Evolutionary conservation across 2,797 vertebrate genomes (phyloP), one percentile per base, ranked within the genome.

Genomic region (Schizothorax lantsangensis): DNA sequence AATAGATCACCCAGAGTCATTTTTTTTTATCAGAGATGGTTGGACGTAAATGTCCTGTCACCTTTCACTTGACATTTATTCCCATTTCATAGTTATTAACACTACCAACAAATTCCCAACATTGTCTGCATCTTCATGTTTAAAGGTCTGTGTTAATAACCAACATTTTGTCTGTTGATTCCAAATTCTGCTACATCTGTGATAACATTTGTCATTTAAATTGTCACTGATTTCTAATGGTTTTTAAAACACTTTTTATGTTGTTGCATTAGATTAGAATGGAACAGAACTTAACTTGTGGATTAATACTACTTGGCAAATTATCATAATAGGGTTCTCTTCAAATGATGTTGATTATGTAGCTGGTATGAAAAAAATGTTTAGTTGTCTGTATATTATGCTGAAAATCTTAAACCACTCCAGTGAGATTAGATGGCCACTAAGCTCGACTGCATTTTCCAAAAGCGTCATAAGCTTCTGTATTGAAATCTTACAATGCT

Each of bases 1-100:
- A 68, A 68, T 69, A 19, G n/a, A 69, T 84, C 82, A 84, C 86
- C 84, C 84, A 88, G 72, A 86, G 86, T 89, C 81, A 91, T 90
- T 88, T 85, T 52, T 64, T 26, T 40, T 21, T 17, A 88, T 80
- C 7, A 71, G 7, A 64, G 40, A 79, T 52, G 72, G 38, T 64
- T 90, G 72, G 84, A 85, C 73, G 9, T 86, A 81, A 86, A 43
- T 87, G n/a, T 91, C 86, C 59, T 79, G 79, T 87, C 64, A n/a
- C 81, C 86, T 74, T 87, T 83, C 14, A 15, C 83, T 77, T 77
- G 2, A 68, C 73, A 68, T 75, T 12, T 66, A 26, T 52, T 71
- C 64, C 15, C 43, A n/a, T 64, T 80, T 81, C 78, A 62, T n/a
- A 36, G 45, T 71, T 71, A 52, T 54, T 77, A 79, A 74, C 90